Percentiles rank a stretch among this genome's conserved stretches.
Conservation (phyloP, 2,797 vertebrate species). For the Characodon lateralis region DNA sequence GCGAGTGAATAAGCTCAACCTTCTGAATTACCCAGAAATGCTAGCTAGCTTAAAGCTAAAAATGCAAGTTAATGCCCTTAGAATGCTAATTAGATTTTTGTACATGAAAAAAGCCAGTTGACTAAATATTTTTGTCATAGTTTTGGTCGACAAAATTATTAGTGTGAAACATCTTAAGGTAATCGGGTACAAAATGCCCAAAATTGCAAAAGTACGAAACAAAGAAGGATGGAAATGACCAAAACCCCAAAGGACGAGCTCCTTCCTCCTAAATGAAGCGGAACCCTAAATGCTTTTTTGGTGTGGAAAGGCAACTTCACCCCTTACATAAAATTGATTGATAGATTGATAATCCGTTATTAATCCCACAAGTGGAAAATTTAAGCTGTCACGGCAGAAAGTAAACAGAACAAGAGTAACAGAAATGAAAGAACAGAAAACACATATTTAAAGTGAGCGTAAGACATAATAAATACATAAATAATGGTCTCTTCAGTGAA, state of each 20-base stretch:
- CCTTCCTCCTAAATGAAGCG: background rate
- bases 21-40: background rate
- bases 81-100: background rate
- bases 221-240: background rate
- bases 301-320: constrained; percentile 34
- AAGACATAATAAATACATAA: constrained; percentile 50
- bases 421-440: background rate
- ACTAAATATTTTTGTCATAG: background rate
- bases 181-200: background rate
- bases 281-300: background rate
- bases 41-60: background rate
- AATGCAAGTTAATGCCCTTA: background rate
- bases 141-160: background rate
- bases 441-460: constrained; percentile 5
- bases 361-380: no score
- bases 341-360: no score
- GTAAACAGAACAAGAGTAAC: no score
- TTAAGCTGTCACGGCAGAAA: no score
- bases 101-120: background rate
- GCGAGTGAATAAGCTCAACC: background rate
- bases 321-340: constrained; percentile 21
- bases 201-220: background rate
- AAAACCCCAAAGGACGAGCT: background rate
- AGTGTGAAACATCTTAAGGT: background rate
- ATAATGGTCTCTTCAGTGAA: constrained; percentile 40